Base-by-base conservation (phyloP, 2,888 invertebrate genomes). In the Leptinotarsa rubiginosa region DNA sequence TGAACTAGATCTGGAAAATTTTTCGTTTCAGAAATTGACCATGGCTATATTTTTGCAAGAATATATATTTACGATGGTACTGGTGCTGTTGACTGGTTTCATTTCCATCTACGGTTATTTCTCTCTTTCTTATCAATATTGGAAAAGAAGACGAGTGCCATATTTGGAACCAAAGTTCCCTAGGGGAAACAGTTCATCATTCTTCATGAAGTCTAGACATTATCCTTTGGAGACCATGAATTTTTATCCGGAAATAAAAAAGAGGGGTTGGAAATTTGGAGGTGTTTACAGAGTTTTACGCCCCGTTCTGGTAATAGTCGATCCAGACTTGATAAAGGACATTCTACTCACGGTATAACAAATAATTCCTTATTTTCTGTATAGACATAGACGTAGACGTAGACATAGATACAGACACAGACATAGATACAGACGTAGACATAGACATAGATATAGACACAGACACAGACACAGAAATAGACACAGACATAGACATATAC, bases 311-410 rank as follows among this genome's bases (percentile, higher is more conserved):
- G 72, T 85, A 0, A 31, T 84, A 5, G 69, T 82, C 15, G 83
- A 84, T 77, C 83, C 84, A 15, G 84, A 84, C 3, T 69, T 83
- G n/a, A 80, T 85, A 47, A 73, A 74, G 25, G 78, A 80, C 62
- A 62, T 80, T 52, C 47, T 80, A 47, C 47, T 72, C 1, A 77
- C 65, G 72, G 78, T 76, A 77, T 71, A 47, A 41, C 20, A 1
- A 54, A 31, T 69, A 10, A 56, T 12, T 2, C 47, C 16, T 69
- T 47, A 47, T 47, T 47, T n/a, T n/a, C n/a, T n/a, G n/a, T n/a
- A n/a, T n/a, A n/a, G n/a, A n/a, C n/a, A n/a, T n/a, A n/a, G n/a
- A n/a, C n/a, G n/a, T n/a, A n/a, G n/a, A n/a, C n/a, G n/a, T n/a
- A n/a, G n/a, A n/a, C n/a, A n/a, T n/a, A n/a, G n/a, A n/a, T n/a